phyloP scores from a whole-genome alignment of 2,113 vertebrate species.

The Bubo bubo region DNA sequence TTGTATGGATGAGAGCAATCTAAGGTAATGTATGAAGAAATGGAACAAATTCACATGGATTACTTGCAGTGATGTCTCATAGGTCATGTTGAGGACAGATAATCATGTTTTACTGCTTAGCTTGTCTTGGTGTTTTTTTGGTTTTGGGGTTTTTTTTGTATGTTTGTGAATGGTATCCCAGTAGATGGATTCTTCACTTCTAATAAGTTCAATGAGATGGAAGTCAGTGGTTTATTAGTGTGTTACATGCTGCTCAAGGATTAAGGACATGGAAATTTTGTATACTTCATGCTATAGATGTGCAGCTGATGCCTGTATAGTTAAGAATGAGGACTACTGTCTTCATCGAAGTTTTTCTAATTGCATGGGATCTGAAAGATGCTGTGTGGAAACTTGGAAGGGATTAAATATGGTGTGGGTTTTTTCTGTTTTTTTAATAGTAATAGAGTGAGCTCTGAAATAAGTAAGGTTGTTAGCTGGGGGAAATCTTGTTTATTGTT shows the following conservation, averaged over 20 bases:
- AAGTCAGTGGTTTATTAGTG: not conserved
- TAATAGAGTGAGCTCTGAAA: not conserved
- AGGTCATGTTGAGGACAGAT: not conserved
- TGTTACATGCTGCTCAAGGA: not conserved
- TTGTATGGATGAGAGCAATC: slow-evolving; percentile 97
- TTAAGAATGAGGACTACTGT: not conserved
- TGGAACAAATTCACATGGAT: not conserved
- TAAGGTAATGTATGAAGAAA: slow-evolving; percentile 80
- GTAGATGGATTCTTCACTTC: not conserved
- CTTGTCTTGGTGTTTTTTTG: not conserved
- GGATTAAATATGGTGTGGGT: not conserved
- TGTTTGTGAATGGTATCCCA: not conserved
- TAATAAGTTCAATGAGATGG: not conserved
- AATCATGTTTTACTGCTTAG: not conserved
- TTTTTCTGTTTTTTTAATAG: not conserved
- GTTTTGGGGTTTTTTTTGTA: not conserved
- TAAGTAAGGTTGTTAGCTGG: not conserved
- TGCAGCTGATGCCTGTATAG: not conserved
- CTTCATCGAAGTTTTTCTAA: not conserved
- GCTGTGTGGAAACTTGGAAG: not conserved
- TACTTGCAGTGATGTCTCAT: not conserved
- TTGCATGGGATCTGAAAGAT: not conserved
- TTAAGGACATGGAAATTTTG: not conserved
- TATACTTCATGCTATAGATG: not conserved
- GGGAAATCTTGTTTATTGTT: not conserved